Evolutionary conservation across 2,888 invertebrate species (phyloP).

Genomic region (Lydus trimaculatus): DNA sequence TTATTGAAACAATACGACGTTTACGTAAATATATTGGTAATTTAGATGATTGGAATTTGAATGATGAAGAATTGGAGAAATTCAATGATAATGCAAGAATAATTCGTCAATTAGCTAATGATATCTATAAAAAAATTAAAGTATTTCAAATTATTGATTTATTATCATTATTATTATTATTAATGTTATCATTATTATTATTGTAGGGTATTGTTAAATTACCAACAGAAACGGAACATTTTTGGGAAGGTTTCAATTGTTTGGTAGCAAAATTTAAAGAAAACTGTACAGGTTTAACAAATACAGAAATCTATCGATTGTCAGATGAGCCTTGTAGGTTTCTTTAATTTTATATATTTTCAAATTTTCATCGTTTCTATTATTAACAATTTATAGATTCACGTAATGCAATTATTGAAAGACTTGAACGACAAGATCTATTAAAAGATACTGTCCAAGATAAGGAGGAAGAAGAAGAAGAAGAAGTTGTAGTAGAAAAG

Average conservation of each 20-base stretch:
- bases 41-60: conserved; percentile 74
- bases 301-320: conserved; percentile 68
- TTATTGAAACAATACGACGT: conserved; percentile 78
- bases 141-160: conserved; percentile 44
- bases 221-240: conserved; percentile 68
- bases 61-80: conserved; percentile 65
- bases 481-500: conserved; percentile 1
- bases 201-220: conserved; percentile 69
- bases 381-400: conserved; percentile 49
- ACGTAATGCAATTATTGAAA: conserved; percentile 48
- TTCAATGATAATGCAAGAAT: conserved; percentile 74
- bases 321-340: conserved; percentile 69
- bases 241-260: conserved; percentile 76
- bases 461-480: not conserved
- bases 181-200: conserved; percentile 21
- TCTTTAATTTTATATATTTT: conserved; percentile 14
- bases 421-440: conserved; percentile 41
- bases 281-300: conserved; percentile 68
- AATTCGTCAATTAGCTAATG: conserved; percentile 75
- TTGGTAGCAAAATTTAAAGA: conserved; percentile 73
- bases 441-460: conserved; percentile 26
- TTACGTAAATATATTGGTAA: conserved; percentile 83
- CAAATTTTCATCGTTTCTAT: conserved; percentile 15
- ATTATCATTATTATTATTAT: not conserved
- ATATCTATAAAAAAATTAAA: conserved; percentile 67